These are phyloP conservation scores for Amphipyra berbera DNA, from an alignment of 2,888 invertebrate genomes.

Conservation along the genomic window DNA sequence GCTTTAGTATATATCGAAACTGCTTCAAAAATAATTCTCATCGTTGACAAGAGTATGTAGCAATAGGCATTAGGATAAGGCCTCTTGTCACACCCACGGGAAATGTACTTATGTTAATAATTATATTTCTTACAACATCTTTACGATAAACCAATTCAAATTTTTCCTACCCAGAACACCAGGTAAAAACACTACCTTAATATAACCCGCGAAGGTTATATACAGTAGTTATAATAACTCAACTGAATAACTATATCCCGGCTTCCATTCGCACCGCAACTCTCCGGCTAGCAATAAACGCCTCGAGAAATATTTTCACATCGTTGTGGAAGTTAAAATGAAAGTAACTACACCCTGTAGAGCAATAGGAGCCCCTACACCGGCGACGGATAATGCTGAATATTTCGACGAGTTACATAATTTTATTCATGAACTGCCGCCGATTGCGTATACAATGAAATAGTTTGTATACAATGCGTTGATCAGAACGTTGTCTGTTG, in stretches of 20 bases:
- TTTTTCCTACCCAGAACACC: constrained; percentile 19
- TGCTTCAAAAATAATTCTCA: no score
- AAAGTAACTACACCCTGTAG: constrained; percentile 86
- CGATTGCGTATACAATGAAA: constrained; percentile 74
- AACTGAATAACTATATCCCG: constrained; percentile 63
- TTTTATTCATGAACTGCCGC: constrained; percentile 84
- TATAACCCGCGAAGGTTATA: constrained; percentile 51
- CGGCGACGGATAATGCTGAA: constrained; percentile 81
- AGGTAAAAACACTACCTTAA: constrained; percentile 46
- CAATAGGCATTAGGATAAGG: no score
- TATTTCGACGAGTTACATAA: constrained; percentile 82
- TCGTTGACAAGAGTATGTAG: no score
- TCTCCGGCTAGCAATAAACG: constrained; percentile 86
- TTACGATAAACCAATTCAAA: constrained; percentile 24
- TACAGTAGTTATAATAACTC: constrained; percentile 64
- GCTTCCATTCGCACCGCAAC: constrained; percentile 70
- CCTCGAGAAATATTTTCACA: constrained; percentile 88
- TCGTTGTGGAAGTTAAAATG: constrained; percentile 89
- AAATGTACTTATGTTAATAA: background rate
- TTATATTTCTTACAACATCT: constrained; percentile 10
- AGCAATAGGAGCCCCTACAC: constrained; percentile 78
- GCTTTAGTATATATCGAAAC: no score
- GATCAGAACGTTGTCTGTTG: constrained; percentile 48
- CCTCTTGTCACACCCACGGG: no score
- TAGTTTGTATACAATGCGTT: constrained; percentile 63